These are phyloP conservation scores for Epizoanthus fatuus DNA, from an alignment of 92 coral and sea anemone genomes.

Conservation along the genomic window DNA sequence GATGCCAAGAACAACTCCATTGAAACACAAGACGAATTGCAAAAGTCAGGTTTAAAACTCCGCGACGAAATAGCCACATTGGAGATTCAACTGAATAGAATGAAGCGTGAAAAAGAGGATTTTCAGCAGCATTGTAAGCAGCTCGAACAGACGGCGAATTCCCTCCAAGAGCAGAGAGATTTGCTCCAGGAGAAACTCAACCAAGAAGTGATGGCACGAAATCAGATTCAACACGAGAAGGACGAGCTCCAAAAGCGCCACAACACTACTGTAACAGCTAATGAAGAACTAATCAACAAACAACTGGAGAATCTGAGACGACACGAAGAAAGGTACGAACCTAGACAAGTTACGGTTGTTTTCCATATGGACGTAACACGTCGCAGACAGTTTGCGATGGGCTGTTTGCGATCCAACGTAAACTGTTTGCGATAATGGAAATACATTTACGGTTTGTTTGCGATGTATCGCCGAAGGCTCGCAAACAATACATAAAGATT, in stretches of 20 bases:
- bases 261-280: not conserved
- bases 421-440: too few species aligned
- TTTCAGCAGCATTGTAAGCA: conserved; percentile 57
- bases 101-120: conserved; percentile 79
- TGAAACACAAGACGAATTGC: not conserved
- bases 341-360: not conserved
- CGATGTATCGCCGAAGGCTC: too few species aligned
- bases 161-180: conserved; percentile 48
- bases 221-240: conserved; percentile 9
- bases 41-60: conserved; percentile 10
- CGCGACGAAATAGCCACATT: conserved; percentile 56
- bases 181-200: not conserved
- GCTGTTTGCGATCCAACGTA: too few species aligned
- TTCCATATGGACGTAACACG: too few species aligned
- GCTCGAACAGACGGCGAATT: conserved; percentile 49
- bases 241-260: conserved; percentile 7
- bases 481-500: too few species aligned
- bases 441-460: too few species aligned
- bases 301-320: not conserved
- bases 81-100: conserved; percentile 64
- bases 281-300: not conserved
- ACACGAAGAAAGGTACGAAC: conserved; percentile 9
- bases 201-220: conserved; percentile 9
- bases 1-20: conserved; percentile 56
- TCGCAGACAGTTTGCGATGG: too few species aligned